Evolutionary conservation across 2,888 invertebrate genomes (phyloP).

Genomic region (Acleris emargana): DNA sequence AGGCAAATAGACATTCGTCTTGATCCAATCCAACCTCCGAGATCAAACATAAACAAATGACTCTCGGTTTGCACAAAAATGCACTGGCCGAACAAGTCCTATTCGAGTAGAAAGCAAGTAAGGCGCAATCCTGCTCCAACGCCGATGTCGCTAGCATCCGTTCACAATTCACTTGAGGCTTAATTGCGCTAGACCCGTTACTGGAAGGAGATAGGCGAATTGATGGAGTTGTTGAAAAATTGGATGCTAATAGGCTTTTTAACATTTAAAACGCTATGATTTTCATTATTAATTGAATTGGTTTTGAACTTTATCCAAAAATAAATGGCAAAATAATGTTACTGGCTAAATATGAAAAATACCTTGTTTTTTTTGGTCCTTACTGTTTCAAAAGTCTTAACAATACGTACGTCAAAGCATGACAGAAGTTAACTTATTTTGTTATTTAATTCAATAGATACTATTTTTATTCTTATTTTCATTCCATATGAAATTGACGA

Average conservation of each 20-base stretch:
- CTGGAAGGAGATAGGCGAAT: background rate
- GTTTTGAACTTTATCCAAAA: no score
- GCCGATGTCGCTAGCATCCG: slow-evolving; percentile 25
- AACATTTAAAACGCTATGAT: no score
- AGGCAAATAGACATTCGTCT: background rate
- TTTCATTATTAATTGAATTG: no score
- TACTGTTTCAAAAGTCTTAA: no score
- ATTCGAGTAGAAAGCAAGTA: slow-evolving; percentile 27
- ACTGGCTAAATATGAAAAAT: no score
- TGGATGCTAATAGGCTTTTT: no score
- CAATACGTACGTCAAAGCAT: no score
- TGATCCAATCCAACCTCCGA: background rate
- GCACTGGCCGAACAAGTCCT: slow-evolving; percentile 9
- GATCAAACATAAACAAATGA: slow-evolving; percentile 18
- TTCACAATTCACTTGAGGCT: slow-evolving; percentile 19
- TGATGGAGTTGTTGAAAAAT: background rate
- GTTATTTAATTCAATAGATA: background rate
- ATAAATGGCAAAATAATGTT: no score
- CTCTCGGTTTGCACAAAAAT: slow-evolving; percentile 19
- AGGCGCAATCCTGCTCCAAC: slow-evolving; percentile 12
- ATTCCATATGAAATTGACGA: background rate
- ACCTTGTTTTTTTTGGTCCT: no score
- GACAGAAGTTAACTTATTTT: no score
- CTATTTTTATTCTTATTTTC: background rate
- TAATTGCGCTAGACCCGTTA: slow-evolving; percentile 17